Conservation (phyloP, 2,888 invertebrate genomes). For the Lasioglossum oenotherae region DNA sequence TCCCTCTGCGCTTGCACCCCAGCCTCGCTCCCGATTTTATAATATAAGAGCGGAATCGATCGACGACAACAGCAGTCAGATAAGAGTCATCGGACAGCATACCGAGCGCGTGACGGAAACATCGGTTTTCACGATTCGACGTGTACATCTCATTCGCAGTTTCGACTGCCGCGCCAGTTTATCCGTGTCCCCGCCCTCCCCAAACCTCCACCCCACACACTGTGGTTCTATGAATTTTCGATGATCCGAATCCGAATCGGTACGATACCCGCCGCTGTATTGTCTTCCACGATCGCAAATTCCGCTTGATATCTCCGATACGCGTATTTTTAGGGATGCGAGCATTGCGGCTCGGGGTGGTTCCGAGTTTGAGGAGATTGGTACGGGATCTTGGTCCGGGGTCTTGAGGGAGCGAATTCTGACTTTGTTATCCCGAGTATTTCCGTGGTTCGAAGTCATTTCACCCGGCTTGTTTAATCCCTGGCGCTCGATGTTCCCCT, state of each 20-base stretch:
- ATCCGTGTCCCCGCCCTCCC: constrained; percentile 67
- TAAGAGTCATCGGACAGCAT: not conserved
- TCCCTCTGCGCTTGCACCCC: not conserved
- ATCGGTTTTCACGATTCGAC: not conserved
- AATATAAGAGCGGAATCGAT: constrained; percentile 9
- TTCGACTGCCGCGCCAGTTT: constrained; percentile 43
- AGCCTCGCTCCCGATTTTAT: not conserved
- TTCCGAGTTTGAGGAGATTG: not conserved
- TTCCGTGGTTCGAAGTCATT: not conserved
- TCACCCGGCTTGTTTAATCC: not conserved
- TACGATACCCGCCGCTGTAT: constrained; percentile 69
- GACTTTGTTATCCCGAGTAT: not conserved
- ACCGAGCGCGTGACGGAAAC: not conserved
- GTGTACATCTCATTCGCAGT: constrained; percentile 33
- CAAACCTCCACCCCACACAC: constrained; percentile 26
- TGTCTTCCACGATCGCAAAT: constrained; percentile 71
- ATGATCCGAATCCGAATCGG: constrained; percentile 80
- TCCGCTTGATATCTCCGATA: constrained; percentile 25
- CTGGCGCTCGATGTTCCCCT: too few relatives aligned
- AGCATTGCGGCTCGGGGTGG: not conserved
- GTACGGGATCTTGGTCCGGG: not conserved
- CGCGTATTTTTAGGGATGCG: not conserved
- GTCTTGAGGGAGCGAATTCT: constrained; percentile 1
- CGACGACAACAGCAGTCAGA: not conserved
- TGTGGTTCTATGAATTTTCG: constrained; percentile 78